Percentiles rank a stretch among this genome's conserved stretches.
Conservation (phyloP, 2,888 invertebrate genomes). For the Dryadula phaetusa region DNA sequence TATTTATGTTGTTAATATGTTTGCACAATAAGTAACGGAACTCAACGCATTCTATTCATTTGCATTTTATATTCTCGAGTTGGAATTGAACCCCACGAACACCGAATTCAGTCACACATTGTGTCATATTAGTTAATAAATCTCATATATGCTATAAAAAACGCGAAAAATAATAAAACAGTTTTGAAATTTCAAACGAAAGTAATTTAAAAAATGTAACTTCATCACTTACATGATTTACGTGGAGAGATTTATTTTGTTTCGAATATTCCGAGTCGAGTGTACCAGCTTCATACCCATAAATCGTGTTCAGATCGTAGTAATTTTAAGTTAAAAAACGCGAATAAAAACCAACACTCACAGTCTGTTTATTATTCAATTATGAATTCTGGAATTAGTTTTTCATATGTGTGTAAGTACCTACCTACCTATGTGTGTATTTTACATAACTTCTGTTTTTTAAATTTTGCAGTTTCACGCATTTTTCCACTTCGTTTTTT, state of each 20-base stretch:
- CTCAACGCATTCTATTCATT: too few species aligned
- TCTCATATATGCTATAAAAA: neutral
- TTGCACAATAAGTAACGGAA: too few species aligned
- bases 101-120: too few species aligned
- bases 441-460: too few species aligned
- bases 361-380: constrained; percentile 59
- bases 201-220: constrained; percentile 3
- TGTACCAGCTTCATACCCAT: constrained; percentile 9
- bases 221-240: constrained; percentile 25
- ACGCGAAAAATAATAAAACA: neutral
- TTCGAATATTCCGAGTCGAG: constrained; percentile 9
- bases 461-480: too few species aligned
- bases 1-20: too few species aligned
- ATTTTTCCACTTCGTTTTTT: too few species aligned
- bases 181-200: neutral
- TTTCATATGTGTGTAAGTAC: constrained; percentile 44
- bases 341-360: constrained; percentile 55
- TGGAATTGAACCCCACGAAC: too few species aligned
- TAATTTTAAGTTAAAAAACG: constrained; percentile 46
- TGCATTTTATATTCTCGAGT: too few species aligned
- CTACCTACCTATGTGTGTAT: too few species aligned
- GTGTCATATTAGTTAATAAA: neutral
- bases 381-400: constrained; percentile 55
- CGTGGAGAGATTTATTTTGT: constrained; percentile 13
- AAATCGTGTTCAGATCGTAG: constrained; percentile 24